These are phyloP conservation scores for Malurus alboscapulatus DNA, from an alignment of 2,113 vertebrate species.

Conservation along the genomic window DNA sequence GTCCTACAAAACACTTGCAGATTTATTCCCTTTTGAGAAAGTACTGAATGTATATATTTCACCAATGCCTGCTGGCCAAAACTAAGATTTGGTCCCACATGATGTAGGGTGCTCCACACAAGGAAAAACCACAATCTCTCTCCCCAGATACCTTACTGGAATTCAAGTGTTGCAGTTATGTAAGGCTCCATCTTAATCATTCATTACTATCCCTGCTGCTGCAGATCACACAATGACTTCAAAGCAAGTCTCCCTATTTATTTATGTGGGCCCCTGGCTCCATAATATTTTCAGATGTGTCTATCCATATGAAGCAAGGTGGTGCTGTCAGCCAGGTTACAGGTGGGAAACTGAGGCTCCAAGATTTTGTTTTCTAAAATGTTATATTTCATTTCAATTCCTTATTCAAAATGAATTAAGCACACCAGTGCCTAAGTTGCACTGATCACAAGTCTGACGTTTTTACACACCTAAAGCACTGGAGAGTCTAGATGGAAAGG, in stretches of 20 bases:
- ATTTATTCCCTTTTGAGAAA: not conserved
- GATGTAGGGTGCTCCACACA: not conserved
- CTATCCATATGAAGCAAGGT: not conserved
- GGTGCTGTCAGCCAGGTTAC: not conserved
- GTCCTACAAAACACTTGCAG: not conserved
- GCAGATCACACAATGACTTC: not conserved
- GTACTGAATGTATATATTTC: not conserved
- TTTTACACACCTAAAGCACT: not conserved
- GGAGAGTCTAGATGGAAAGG: not conserved
- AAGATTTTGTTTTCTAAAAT: not conserved
- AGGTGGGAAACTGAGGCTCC: not conserved
- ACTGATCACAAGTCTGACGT: not conserved
- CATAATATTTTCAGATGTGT: not conserved
- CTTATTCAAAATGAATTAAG: not conserved
- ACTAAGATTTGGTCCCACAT: not conserved
- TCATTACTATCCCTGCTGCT: not conserved
- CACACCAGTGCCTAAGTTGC: not conserved
- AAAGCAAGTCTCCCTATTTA: not conserved
- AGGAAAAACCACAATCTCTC: not conserved
- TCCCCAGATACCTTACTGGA: not conserved
- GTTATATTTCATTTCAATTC: not conserved
- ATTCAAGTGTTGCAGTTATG: not conserved
- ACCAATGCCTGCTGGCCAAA: not conserved
- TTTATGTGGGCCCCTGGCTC: not conserved
- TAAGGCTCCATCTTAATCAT: not conserved